Base-by-base conservation (phyloP, 2,113 vertebrate species). In the Circaetus gallicus region DNA sequence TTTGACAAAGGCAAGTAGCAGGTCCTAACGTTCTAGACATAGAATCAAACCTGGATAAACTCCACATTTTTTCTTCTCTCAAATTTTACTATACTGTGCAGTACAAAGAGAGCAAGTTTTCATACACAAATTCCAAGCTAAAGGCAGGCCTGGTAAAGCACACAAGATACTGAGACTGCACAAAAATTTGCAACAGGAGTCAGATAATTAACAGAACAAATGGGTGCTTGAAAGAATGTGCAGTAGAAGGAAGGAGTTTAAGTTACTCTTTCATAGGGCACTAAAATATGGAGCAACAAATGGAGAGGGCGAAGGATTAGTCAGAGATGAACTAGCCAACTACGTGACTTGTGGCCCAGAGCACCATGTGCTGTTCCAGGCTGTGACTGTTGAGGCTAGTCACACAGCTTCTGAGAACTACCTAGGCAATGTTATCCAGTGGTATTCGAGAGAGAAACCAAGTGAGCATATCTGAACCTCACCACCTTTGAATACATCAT, bases 141-240 rank as follows among this genome's bases (percentile, higher is more conserved):
- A 80, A 78, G n/a, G 47, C 17, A 42, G 17, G 31, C 24, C 34
- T 34, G 26, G 21, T 17, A 22, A 86, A 59, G 11, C 38, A 72
- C 4, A 16, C 4, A 13, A 42, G 40, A 84, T 16, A 80, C 5
- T 40, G 25, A 50, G 40, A 26, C 20, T 1, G 3, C 36, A 76
- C 14, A 76, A 52, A 56, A 36, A 28, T 38, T 42, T 42, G 32
- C 16, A 38, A 4, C 25, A 34, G 4, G 34, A 58, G 24, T 20
- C 53, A 17, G 22, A 19, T 7, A 63, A 56, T 47, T 31, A 81
- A 22, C 40, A 73, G 29, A 90, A 70, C 11, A 85, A 79, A 31
- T 13, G 0, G 0, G 5, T 82, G 13, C 14, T 38, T 76, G 25
- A 69, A 79, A 31, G 29, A 66, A 49, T 0, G 3, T 4, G 7